Evolutionary conservation across 2,113 vertebrate species (phyloP), one percentile per base, ranked within the genome.

Genomic region (Grammomys surdaster): DNA sequence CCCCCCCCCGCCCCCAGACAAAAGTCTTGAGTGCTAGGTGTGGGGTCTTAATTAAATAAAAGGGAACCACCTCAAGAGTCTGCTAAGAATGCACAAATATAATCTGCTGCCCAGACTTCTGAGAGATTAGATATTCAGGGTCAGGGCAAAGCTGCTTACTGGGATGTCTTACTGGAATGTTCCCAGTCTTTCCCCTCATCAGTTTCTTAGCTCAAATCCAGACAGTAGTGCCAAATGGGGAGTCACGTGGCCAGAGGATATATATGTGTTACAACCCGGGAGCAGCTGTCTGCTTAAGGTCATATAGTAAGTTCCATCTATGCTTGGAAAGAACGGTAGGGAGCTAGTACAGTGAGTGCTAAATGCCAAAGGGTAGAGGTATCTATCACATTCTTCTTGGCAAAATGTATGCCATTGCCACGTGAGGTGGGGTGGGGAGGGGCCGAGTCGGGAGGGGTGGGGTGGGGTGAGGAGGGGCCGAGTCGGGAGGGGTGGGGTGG

Each of bases 61-160:
- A 92, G 87, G 31, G 63, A 28, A 77, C 65, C 90, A 72, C 75
- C 36, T 90, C 51, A 80, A 84, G 73, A 94, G 65, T 94, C 60
- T 87, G 80, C 90, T 69, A 88, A 94, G 93, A 93, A 92, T 84
- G 86, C 90, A 91, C 69, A 88, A 87, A 69, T 89, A 58, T 58
- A 93, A 97, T 96, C 93, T 95, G 76, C 81, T 72, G 54, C 31
- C 76, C 88, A 81, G 88, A 86, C 65, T 73, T 90, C 80, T 89
- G 46, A 78, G 94, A 95, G 95, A 97, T 97, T 95, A 97, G 88
- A 82, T 67, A 40, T 60, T 72, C 46, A 36, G 95, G 92, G 94
- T 95, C 87, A 85, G 3, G 56, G 89, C 95, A 94, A 95, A 97
- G 95, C 97, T 91, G 92, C 95, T 97, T 96, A 97, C 70, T 70